Evolutionary conservation across 2,113 vertebrate species (phyloP).

Genomic region (Casuarius casuarius): DNA sequence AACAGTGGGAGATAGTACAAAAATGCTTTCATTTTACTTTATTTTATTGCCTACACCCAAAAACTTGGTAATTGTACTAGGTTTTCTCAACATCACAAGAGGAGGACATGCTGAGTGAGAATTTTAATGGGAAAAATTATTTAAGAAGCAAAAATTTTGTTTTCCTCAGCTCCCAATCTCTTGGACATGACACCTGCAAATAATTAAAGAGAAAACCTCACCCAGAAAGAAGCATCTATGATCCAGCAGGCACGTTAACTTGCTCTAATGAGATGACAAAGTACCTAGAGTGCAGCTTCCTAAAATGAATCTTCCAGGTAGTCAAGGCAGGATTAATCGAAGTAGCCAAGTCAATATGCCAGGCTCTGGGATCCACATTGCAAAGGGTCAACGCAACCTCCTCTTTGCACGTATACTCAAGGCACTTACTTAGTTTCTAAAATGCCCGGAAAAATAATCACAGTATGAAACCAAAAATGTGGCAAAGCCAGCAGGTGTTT

Average conservation of each 20-base stretch:
- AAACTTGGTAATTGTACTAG: neutral
- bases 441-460: neutral
- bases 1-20: conserved; percentile 41
- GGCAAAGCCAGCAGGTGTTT: neutral
- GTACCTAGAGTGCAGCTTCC: neutral
- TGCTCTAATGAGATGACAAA: neutral
- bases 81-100: conserved; percentile 4
- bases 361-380: neutral
- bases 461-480: neutral
- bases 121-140: conserved; percentile 12
- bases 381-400: neutral
- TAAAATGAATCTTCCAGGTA: neutral
- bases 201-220: neutral
- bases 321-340: neutral
- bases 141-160: neutral
- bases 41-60: conserved; percentile 5
- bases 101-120: neutral
- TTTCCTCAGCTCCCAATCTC: neutral
- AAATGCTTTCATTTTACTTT: conserved; percentile 30
- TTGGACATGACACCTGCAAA: neutral
- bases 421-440: fast-evolving
- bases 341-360: neutral
- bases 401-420: neutral
- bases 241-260: neutral
- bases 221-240: neutral